These are phyloP conservation scores for Emydoidea blandingii DNA, from an alignment of 2,797 vertebrate genomes.

Conservation along the genomic window DNA sequence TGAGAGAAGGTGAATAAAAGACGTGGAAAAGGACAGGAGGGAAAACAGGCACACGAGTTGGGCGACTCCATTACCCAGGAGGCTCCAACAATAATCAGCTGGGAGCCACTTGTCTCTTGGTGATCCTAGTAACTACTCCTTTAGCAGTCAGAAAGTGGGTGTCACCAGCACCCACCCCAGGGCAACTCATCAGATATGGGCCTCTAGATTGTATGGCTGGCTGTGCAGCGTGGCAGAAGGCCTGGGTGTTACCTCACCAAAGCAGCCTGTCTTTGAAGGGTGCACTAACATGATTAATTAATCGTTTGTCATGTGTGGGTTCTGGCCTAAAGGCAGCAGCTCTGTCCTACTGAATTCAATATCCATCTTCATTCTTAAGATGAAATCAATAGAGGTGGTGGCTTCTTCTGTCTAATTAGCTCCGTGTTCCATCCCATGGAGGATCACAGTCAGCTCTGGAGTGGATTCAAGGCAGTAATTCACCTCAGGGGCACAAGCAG, in stretches of 20 bases:
- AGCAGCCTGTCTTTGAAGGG: not conserved
- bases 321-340: not conserved
- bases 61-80: not conserved
- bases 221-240: not conserved
- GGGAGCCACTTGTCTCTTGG: not conserved
- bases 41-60: not conserved
- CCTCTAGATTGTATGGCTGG: not conserved
- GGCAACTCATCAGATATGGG: not conserved
- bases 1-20: not conserved
- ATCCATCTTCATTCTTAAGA: not conserved
- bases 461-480: slow-evolving; percentile 6
- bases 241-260: not conserved
- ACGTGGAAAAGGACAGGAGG: not conserved
- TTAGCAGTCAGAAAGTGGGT: not conserved
- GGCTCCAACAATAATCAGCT: not conserved
- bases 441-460: not conserved
- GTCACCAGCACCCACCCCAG: not conserved
- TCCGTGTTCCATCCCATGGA: not conserved
- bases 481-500: not conserved
- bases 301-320: not conserved
- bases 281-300: not conserved
- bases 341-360: not conserved
- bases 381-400: not conserved
- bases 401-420: not conserved
- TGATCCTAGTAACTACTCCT: not conserved